Base-by-base conservation (phyloP, 2,797 vertebrate genomes). In the Anguilla megastoma region DNA sequence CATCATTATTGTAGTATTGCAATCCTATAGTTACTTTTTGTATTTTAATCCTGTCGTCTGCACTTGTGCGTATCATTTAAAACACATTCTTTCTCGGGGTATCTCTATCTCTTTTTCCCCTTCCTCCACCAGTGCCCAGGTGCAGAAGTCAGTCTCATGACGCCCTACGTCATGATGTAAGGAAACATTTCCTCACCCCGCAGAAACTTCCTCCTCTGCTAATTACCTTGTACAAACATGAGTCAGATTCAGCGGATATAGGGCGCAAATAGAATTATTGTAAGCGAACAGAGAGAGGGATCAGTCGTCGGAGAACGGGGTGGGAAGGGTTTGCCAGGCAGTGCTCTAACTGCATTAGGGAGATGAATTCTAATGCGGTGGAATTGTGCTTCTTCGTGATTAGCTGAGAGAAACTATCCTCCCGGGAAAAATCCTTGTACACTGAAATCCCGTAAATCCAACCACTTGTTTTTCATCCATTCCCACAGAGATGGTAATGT, bases 401-500 rank as follows among this genome's bases (percentile, higher is more conserved):
- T 92, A 90, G 94, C 94, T 84, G 90, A 89, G 92, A 96, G 93
- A 89, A 95, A 92, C 93, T 92, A 95, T 92, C 90, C 95, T 95
- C 95, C 90, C 94, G 95, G 95, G 94, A 95, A 85, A 86, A 94
- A 96, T 95, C 94, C 94, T 96, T 94, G 93, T 92, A 90, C 94
- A 95, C 94, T 45, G 94, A 95, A 96, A 96, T 96, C 94, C 96
- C 96, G 96, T 95, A 97, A 96, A 97, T 96, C 96, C 96, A 97
- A 96, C 95, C 97, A 98, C 97, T 99, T 99, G 97, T 99, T 97
- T 98, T 97, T 97, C 97, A 95, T 97, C 97, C 98, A 98, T 99
- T 98, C 98, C 97, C 98, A 98, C 96, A 97, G 98, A 98, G 98
- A 97, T 97, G 96, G 97, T 98, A 98, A 99, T 97, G 96, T 98